Evolutionary conservation across 64 coral and sea anemone genomes (phyloP), one percentile per base, ranked within the genome.

Genomic region (Anthopleura sola): DNA sequence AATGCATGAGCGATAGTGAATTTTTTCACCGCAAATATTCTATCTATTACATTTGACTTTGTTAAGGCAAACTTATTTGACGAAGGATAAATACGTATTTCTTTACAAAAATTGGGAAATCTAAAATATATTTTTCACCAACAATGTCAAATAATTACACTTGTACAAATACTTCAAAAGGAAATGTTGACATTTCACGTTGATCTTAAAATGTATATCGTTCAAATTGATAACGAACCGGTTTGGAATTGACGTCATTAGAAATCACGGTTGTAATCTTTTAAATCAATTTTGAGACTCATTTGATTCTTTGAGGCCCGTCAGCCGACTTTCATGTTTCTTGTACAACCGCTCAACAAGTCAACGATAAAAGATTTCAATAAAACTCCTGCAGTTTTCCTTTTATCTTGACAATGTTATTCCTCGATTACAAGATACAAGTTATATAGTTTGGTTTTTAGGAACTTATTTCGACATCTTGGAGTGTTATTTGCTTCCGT

Each of bases 401-500:
- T 62, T 71, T 71, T 16, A 71, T 71, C 66, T 34, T 10, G 29
- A 34, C 29, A 20, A 71, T 62, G 58, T 62, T 62, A 62, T 71
- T 71, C 28, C 31, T 33, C 31, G 66, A 71, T 71, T 71, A 71
- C 58, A 71, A 71, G 66, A 71, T 71, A 71, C 29, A 14, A 71
- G 66, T 71, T 15, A 71, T 53, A 53, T 12, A 36, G 66, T 71
- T 71, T 71, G 66, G 26, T 71, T 71, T 71, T n/a, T 34, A 15
- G 66, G 66, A 71, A 14, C 26, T 71, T 16, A 71, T 32, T 71
- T 71, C n/a, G 66, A 29, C 29, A 33, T 71, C 28, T 28, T 71
- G n/a, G 13, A 71, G 66, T 71, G 28, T 71, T 71, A 28, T 71
- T 71, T 71, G 29, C 28, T 71, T 71, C 66, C 66, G 66, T 71